Evolutionary conservation across 2,888 invertebrate species (phyloP).

Genomic region (Gortyna flavago): DNA sequence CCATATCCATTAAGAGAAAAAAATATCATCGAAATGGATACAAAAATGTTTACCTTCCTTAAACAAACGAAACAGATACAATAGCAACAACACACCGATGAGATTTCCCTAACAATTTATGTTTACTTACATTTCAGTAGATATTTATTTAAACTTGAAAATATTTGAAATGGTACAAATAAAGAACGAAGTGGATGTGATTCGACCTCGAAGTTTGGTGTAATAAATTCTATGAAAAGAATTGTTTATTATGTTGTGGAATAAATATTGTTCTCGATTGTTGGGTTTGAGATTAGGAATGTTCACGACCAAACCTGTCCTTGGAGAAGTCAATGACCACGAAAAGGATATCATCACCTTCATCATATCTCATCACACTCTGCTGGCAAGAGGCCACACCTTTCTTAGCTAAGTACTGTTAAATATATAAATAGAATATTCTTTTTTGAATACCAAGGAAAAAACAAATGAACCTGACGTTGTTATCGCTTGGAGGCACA

Average conservation of each 20-base stretch:
- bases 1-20: constrained; percentile 36
- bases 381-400: too few species aligned
- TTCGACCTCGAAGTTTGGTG: constrained; percentile 6
- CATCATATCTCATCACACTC: not conserved
- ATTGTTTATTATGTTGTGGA: not conserved
- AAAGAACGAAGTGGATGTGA: constrained; percentile 5
- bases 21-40: constrained; percentile 45
- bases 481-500: not conserved
- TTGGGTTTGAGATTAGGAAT: not conserved
- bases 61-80: constrained; percentile 36
- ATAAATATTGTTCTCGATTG: not conserved
- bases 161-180: constrained; percentile 27
- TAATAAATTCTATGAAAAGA: not conserved
- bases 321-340: not conserved
- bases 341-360: not conserved
- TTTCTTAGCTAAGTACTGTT: not conserved
- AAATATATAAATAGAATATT: too few species aligned
- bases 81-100: constrained; percentile 22
- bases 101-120: constrained; percentile 25
- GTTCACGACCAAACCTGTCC: not conserved
- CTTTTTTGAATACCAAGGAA: not conserved
- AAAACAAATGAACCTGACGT: not conserved
- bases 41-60: constrained; percentile 40
- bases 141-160: constrained; percentile 32
- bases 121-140: constrained; percentile 33